Percentiles rank a stretch among this genome's conserved stretches.
Conservation (phyloP, 2,888 invertebrate species). For the Amphipyra tragopoginis region DNA sequence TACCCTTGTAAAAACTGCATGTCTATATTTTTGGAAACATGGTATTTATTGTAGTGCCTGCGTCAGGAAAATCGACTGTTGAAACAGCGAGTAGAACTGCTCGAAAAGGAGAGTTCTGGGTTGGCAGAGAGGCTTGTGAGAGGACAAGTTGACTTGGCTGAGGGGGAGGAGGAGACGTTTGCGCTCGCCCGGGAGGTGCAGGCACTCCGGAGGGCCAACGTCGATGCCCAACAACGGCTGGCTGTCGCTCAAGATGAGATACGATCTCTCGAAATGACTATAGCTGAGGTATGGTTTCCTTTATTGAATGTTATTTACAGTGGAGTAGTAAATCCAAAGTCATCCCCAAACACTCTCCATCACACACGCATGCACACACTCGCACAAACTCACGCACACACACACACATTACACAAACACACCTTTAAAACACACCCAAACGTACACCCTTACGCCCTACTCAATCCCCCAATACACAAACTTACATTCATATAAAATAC, state of each 20-base stretch:
- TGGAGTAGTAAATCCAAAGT: no score
- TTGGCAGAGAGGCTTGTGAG: conserved; percentile 97
- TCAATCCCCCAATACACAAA: no score
- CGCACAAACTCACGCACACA: no score
- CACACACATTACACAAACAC: no score
- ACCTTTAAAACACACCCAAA: no score
- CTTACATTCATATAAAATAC: no score
- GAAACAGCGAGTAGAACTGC: conserved; percentile 97
- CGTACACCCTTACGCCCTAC: no score
- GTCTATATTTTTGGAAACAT: conserved; percentile 52
- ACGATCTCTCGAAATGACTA: conserved; percentile 94
- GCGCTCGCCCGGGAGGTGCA: conserved; percentile 96
- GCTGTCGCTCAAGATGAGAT: conserved; percentile 97
- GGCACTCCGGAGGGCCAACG: conserved; percentile 95
- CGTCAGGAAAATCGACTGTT: conserved; percentile 98
- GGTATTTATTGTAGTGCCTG: conserved; percentile 84
- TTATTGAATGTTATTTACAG: background rate
- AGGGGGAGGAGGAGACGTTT: conserved; percentile 97
- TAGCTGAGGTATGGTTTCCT: conserved; percentile 82
- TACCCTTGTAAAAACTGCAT: conserved; percentile 45
- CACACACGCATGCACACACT: no score
- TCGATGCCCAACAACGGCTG: conserved; percentile 96
- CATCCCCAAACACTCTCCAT: no score
- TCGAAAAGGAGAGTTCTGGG: conserved; percentile 98
- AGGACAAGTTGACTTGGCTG: conserved; percentile 98